phyloP scores from a whole-genome alignment of 2,113 vertebrate genomes.

The Isurus oxyrinchus region DNA sequence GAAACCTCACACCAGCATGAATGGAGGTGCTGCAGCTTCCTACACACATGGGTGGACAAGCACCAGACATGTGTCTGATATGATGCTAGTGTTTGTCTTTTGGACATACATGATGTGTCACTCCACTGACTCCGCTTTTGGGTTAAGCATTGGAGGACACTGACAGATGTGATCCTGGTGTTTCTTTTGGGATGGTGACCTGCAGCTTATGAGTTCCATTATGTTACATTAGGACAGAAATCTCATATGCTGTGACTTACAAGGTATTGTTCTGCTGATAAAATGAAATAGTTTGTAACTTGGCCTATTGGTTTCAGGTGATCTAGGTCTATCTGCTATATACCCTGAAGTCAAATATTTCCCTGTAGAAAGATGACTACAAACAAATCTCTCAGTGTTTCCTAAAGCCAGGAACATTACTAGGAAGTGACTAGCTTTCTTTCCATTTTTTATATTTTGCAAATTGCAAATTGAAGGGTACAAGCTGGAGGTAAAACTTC shows the following conservation, averaged over 20 bases:
- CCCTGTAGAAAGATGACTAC: background rate
- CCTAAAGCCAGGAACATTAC: background rate
- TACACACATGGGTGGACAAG: background rate
- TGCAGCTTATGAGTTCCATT: background rate
- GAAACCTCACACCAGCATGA: too few species aligned
- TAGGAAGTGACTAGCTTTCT: background rate
- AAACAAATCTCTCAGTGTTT: background rate
- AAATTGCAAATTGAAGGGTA: background rate
- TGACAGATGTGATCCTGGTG: background rate
- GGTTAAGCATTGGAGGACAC: background rate
- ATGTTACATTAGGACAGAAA: background rate
- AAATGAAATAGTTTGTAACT: background rate
- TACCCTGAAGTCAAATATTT: background rate
- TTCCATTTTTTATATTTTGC: background rate
- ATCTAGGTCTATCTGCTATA: background rate
- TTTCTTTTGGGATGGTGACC: background rate
- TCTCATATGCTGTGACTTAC: background rate
- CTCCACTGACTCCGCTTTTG: background rate
- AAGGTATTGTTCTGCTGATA: background rate
- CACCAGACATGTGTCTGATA: background rate
- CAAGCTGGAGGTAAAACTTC: background rate
- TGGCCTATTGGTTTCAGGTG: background rate
- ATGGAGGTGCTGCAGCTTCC: background rate
- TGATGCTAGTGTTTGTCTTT: background rate
- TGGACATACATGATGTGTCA: too few species aligned